These are phyloP conservation scores for Pleuronectes platessa DNA, from an alignment of 2,113 vertebrate species.

Conservation along the genomic window DNA sequence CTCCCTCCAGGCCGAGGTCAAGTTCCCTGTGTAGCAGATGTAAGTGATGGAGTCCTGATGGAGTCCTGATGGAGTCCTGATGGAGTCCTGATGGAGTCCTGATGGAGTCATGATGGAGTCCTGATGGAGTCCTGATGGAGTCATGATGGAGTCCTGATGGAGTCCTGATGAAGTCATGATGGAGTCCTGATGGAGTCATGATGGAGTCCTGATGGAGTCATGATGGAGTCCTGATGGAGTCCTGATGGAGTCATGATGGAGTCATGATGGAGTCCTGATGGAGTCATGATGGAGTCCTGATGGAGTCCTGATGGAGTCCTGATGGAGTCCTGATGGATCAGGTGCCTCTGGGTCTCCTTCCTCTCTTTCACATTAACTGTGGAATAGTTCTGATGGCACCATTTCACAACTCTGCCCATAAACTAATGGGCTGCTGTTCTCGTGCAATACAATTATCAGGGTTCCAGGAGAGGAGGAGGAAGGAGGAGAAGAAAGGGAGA, in stretches of 20 bases:
- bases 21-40: neutral
- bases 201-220: slow-evolving; percentile 11
- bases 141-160: slow-evolving; percentile 29
- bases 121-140: too few relatives aligned
- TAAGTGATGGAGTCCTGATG: slow-evolving; percentile 22
- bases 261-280: slow-evolving; percentile 21
- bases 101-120: slow-evolving; percentile 30
- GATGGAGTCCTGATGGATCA: slow-evolving; percentile 30
- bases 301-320: neutral
- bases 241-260: too few relatives aligned
- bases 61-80: slow-evolving; percentile 23
- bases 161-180: too few relatives aligned
- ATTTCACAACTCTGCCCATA: slow-evolving; percentile 13
- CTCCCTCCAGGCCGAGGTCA: neutral
- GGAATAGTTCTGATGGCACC: slow-evolving; percentile 9
- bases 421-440: slow-evolving; percentile 23
- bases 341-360: slow-evolving; percentile 13
- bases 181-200: slow-evolving; percentile 36
- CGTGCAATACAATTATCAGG: slow-evolving; percentile 30
- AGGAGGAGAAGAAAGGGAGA: too few relatives aligned
- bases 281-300: too few relatives aligned
- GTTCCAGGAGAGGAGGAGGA: neutral
- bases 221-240: slow-evolving; percentile 15
- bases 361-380: neutral
- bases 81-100: slow-evolving; percentile 30